Evolutionary conservation across 1,140 invertebrate species (phyloP).

Genomic region (Ectropis grisescens): DNA sequence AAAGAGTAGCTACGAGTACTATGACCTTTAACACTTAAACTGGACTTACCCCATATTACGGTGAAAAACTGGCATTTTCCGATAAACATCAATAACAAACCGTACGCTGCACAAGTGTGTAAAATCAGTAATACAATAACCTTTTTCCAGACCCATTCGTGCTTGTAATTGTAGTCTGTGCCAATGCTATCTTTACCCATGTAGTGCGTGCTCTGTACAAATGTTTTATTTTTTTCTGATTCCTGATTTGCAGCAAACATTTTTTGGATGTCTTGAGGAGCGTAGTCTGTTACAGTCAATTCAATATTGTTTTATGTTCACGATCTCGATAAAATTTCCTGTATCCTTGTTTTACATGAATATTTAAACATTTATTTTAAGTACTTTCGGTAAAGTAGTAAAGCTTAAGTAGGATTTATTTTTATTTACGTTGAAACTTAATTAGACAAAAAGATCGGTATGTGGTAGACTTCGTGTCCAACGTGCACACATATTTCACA

Average conservation of each 20-base stretch:
- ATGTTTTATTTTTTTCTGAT: background rate
- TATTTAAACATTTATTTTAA: too few species aligned
- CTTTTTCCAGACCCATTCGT: slow-evolving; percentile 69
- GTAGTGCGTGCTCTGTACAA: background rate
- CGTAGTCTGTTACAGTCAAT: too few species aligned
- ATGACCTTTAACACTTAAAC: too few species aligned
- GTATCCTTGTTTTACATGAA: too few species aligned
- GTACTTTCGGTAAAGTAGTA: too few species aligned
- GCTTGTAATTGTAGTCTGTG: slow-evolving; percentile 66
- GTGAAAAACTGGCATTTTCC: slow-evolving; percentile 10
- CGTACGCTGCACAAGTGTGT: slow-evolving; percentile 57
- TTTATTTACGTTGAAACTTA: too few species aligned
- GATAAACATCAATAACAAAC: slow-evolving; percentile 14
- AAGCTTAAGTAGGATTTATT: too few species aligned
- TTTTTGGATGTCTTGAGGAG: background rate
- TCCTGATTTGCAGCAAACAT: background rate
- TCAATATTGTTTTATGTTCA: background rate
- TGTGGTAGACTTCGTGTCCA: too few species aligned
- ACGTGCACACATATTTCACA: too few species aligned
- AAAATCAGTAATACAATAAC: slow-evolving; percentile 64
- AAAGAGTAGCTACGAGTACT: too few species aligned
- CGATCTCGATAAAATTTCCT: too few species aligned
- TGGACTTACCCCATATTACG: slow-evolving; percentile 21
- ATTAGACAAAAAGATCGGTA: too few species aligned
- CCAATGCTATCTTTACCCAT: slow-evolving; percentile 29